Conservation (phyloP, 2,888 invertebrate species). For the Microctonus aethiopoides region DNA sequence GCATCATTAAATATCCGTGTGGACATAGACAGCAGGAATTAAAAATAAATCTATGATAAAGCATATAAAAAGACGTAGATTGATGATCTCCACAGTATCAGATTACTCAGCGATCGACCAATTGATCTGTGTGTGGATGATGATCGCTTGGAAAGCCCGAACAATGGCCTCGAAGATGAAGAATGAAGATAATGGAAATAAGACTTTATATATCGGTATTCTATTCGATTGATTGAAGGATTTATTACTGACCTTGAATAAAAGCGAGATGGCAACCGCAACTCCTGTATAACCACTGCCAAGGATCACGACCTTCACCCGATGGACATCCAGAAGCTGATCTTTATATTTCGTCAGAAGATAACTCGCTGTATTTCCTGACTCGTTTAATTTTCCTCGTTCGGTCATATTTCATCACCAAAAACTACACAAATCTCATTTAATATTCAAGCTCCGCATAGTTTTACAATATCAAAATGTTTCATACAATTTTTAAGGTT, state of each 20-base stretch:
- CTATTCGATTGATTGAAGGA: constrained; percentile 25
- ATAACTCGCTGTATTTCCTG: constrained; percentile 52
- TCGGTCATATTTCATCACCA: constrained; percentile 29
- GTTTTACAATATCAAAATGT: neutral
- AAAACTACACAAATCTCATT: neutral
- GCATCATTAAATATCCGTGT: neutral
- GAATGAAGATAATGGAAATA: constrained; percentile 28
- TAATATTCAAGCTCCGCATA: neutral
- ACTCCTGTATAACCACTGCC: constrained; percentile 57
- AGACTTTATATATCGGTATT: constrained; percentile 13
- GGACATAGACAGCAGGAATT: neutral
- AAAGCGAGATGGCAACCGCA: constrained; percentile 54
- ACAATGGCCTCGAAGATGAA: constrained; percentile 14
- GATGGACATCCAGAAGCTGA: constrained; percentile 51
- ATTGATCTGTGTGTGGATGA: neutral
- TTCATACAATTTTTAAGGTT: constrained; percentile 6
- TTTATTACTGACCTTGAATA: constrained; percentile 55
- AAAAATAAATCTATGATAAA: neutral
- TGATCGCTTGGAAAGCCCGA: constrained; percentile 9
- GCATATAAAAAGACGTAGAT: constrained; percentile 6
- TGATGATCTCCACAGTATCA: constrained; percentile 2
- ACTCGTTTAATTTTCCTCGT: constrained; percentile 28
- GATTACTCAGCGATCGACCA: constrained; percentile 9
- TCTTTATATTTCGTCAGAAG: constrained; percentile 50
- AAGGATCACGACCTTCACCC: constrained; percentile 58